phyloP scores from a whole-genome alignment of 2,113 vertebrate genomes.

The Sprattus sprattus region DNA sequence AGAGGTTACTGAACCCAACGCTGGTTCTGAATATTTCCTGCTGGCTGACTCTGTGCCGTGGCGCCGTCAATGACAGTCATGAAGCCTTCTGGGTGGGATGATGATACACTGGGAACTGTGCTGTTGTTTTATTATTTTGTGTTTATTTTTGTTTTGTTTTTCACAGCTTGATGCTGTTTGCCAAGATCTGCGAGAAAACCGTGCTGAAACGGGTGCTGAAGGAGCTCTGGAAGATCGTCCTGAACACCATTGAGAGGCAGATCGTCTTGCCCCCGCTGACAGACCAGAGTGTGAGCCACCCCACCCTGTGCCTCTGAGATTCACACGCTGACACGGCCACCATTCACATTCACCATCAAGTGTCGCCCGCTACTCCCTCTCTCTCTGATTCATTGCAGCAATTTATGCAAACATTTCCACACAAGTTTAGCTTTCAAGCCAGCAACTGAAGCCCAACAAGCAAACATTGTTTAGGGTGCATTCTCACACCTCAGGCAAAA shows the following conservation, averaged over 20 bases:
- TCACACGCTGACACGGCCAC: neutral
- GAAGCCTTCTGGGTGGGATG: neutral
- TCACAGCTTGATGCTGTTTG: conserved; percentile 90
- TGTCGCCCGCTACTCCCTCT: neutral
- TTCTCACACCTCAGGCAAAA: neutral
- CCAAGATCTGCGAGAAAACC: conserved; percentile 98
- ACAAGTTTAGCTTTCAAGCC: neutral
- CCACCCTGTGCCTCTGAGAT: neutral
- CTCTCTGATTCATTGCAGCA: neutral
- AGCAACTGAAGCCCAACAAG: neutral
- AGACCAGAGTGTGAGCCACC: conserved; percentile 88
- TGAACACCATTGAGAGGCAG: conserved; percentile 92
- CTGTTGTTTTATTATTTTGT: conserved; percentile 17
- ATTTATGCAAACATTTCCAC: neutral
- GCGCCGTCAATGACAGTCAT: conserved; percentile 32
- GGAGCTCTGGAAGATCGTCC: conserved; percentile 94
- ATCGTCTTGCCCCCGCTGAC: conserved; percentile 91
- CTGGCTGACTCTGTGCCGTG: neutral
- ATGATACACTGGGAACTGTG: neutral
- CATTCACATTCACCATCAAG: neutral
- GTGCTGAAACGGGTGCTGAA: conserved; percentile 94
- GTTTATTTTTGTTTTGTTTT: conserved; percentile 38
- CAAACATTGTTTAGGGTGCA: neutral
- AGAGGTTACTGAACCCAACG: conserved; percentile 43
- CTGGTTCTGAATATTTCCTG: neutral